phyloP scores from a whole-genome alignment of 2,797 vertebrate genomes.

The Periophthalmus magnuspinnatus region DNA sequence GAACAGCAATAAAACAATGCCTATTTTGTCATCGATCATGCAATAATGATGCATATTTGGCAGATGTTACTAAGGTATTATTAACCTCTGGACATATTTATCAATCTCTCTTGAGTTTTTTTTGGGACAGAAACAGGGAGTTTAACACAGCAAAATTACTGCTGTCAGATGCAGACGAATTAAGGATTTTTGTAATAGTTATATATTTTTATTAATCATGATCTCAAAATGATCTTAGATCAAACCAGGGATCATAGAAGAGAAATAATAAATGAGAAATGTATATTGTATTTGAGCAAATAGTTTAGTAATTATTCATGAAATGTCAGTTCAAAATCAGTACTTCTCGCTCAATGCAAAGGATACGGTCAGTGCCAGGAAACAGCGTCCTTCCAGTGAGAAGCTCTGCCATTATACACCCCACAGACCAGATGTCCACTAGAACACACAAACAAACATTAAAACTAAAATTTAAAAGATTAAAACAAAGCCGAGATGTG shows the following conservation, averaged over 20 bases:
- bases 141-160: not conserved
- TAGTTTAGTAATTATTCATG: not conserved
- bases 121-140: not conserved
- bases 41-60: not conserved
- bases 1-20: not conserved
- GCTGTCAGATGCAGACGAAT: not conserved
- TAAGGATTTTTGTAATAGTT: not conserved
- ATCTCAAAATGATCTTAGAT: not conserved
- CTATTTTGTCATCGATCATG: not conserved
- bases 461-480: too few relatives aligned
- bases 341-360: conserved; percentile 64
- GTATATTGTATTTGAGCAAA: not conserved
- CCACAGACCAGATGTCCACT: conserved; percentile 99
- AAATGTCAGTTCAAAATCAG: not conserved
- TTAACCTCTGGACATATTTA: not conserved
- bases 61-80: not conserved
- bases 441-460: conserved; percentile 37
- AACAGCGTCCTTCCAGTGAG: conserved; percentile 96
- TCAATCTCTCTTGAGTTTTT: too few relatives aligned
- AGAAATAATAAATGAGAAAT: not conserved
- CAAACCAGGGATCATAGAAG: not conserved
- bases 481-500: not conserved
- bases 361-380: conserved; percentile 98
- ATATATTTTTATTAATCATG: not conserved
- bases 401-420: conserved; percentile 99